Percentiles rank a stretch among this genome's conserved stretches.
Evolutionary conservation across 2,113 vertebrate genomes (phyloP).

Genomic region (Misgurnus anguillicaudatus): DNA sequence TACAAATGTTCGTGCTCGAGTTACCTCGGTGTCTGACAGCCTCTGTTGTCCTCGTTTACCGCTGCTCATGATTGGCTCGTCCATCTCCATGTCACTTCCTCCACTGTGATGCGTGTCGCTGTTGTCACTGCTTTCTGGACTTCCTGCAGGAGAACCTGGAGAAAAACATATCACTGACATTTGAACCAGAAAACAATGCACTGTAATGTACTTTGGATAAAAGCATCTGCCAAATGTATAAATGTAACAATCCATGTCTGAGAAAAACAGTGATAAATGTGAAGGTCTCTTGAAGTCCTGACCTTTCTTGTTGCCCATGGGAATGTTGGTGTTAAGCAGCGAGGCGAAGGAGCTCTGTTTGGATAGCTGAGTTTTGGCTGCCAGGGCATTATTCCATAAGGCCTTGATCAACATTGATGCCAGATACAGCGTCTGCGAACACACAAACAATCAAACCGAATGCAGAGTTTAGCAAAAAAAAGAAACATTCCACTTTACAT

Average conservation of each 20-base stretch:
- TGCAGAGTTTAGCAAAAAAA: not conserved
- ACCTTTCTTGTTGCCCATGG: conserved; percentile 99
- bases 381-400: conserved; percentile 97
- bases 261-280: too few relatives aligned
- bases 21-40: conserved; percentile 96
- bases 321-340: conserved; percentile 94
- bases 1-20: not conserved
- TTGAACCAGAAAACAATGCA: too few relatives aligned
- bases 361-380: conserved; percentile 96
- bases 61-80: conserved; percentile 90
- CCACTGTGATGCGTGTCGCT: conserved; percentile 98
- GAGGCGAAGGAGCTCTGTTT: conserved; percentile 99
- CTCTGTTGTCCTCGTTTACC: conserved; percentile 91
- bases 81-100: conserved; percentile 98
- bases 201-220: not conserved
- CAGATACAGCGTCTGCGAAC: conserved; percentile 89
- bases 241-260: too few relatives aligned
- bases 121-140: conserved; percentile 98
- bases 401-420: conserved; percentile 99
- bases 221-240: too few relatives aligned
- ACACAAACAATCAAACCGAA: not conserved
- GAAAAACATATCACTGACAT: not conserved
- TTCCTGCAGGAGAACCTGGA: conserved; percentile 92
- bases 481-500: not conserved
- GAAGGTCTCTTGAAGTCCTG: conserved; percentile 9